These are phyloP conservation scores for Hirtodrosophila duncani DNA, from an alignment of 2,888 invertebrate species.

Conservation along the genomic window DNA sequence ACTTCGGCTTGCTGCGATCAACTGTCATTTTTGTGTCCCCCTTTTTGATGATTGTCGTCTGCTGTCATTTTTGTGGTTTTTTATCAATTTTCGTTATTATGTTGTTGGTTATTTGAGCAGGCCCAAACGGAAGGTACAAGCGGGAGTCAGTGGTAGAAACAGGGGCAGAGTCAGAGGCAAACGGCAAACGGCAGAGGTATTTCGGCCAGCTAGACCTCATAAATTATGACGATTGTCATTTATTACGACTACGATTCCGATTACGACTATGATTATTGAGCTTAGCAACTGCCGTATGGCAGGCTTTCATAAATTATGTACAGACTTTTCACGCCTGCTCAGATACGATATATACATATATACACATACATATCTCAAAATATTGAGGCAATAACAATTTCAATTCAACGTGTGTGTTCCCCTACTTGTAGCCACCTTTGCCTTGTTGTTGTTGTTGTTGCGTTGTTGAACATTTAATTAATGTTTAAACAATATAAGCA, in stretches of 20 bases:
- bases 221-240: slow-evolving; percentile 60
- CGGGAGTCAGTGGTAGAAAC: too few relatives aligned
- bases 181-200: too few relatives aligned
- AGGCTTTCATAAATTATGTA: slow-evolving; percentile 47
- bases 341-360: not conserved
- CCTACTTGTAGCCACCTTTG: slow-evolving; percentile 2
- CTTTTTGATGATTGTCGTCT: slow-evolving; percentile 33
- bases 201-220: slow-evolving; percentile 33
- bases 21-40: slow-evolving; percentile 11
- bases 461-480: slow-evolving; percentile 47
- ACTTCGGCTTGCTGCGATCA: too few relatives aligned
- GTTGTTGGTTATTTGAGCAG: slow-evolving; percentile 42
- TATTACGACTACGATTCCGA: slow-evolving; percentile 15
- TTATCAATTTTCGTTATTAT: slow-evolving; percentile 52
- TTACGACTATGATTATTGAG: slow-evolving; percentile 22
- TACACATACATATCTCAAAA: too few relatives aligned
- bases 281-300: slow-evolving; percentile 49
- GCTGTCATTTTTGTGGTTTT: slow-evolving; percentile 47
- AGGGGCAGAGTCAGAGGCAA: too few relatives aligned
- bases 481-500: slow-evolving; percentile 40
- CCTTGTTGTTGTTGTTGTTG: slow-evolving; percentile 22
- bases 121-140: too few relatives aligned
- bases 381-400: too few relatives aligned
- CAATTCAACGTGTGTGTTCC: not conserved
- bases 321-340: not conserved